Evolutionary conservation across 2,888 invertebrate species (phyloP).

Genomic region (Gymnoscelis rufifasciata): DNA sequence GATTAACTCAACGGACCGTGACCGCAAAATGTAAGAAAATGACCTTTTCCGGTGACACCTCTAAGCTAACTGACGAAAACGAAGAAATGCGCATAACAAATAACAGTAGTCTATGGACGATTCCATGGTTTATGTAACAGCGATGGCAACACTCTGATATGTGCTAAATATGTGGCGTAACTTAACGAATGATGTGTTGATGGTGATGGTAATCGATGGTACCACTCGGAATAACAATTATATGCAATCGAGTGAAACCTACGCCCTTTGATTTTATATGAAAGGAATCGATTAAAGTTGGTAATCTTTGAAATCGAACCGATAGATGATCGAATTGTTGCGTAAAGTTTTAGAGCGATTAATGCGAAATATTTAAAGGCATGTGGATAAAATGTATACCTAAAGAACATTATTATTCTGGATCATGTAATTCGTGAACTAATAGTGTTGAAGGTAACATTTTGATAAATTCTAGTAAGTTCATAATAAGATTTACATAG

Average conservation of each 20-base stretch:
- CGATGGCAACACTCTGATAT: constrained; percentile 9
- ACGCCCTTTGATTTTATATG: not conserved
- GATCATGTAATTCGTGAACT: too few relatives aligned
- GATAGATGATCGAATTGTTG: too few relatives aligned
- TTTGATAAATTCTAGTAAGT: too few relatives aligned
- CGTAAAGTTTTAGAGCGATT: too few relatives aligned
- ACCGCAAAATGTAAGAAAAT: constrained; percentile 4
- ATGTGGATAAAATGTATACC: too few relatives aligned
- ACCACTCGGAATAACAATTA: not conserved
- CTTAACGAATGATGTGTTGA: constrained; percentile 1
- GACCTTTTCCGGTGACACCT: constrained; percentile 6
- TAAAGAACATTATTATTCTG: too few relatives aligned
- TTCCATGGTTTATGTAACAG: constrained; percentile 22
- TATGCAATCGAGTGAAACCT: constrained; percentile 2
- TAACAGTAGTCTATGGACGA: constrained; percentile 4
- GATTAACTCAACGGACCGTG: not conserved
- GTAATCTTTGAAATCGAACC: not conserved
- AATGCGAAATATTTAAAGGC: too few relatives aligned
- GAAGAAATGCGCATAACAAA: not conserved
- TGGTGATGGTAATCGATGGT: not conserved
- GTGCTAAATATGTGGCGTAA: constrained; percentile 8
- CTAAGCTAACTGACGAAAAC: not conserved
- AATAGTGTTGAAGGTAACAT: too few relatives aligned
- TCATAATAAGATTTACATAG: too few relatives aligned
- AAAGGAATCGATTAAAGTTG: not conserved